Evolutionary conservation across 2,888 invertebrate genomes (phyloP), one percentile per base, ranked within the genome.

Genomic region (Tuberolachnus salignus): DNA sequence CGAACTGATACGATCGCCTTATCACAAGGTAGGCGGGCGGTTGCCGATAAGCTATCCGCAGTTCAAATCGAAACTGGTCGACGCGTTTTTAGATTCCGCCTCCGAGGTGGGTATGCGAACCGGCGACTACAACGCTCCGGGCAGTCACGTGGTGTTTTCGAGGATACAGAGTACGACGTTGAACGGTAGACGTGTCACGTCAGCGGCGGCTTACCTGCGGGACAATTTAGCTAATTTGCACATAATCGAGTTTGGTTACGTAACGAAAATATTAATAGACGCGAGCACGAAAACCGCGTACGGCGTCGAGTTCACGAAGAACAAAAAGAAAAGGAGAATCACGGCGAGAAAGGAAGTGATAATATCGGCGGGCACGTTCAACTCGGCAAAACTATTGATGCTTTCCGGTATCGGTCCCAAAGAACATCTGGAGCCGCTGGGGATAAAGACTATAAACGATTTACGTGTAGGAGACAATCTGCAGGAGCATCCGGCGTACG

Each of bases 341-440:
- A 82, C 83, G 61, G 89, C 89, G 0, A 86, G 85, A 59, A 89
- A 88, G 82, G 90, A 89, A 83, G 88, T 90, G 0, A 89, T 91
- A 71, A 83, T 91, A 4, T 90, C 91, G 10, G 92, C 91, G 1
- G 93, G 94, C 0, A 90, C 93, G 0, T 90, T 95, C 82, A 92
- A 92, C 85, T 91, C 93, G 0, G 92, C 94, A 0, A 93, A 95
- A 85, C 84, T 94, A 9, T 85, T 90, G 57, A 87, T 89, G 87
- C 83, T 91, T 46, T 89, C 89, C 11, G 91, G 91, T 6, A 61
- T 92, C 13, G 91, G 91, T 1, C 91, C 90, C 0, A 86, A 86
- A 21, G 85, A 88, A 64, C 89, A 91, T 82, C 86, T 91, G 9
- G 83, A 84, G 34, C 85, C 86, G 78, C 84, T 87, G 63, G 87